These are phyloP conservation scores for Kryptopterus vitreolus DNA, from an alignment of 2,797 vertebrate genomes.

Conservation along the genomic window DNA sequence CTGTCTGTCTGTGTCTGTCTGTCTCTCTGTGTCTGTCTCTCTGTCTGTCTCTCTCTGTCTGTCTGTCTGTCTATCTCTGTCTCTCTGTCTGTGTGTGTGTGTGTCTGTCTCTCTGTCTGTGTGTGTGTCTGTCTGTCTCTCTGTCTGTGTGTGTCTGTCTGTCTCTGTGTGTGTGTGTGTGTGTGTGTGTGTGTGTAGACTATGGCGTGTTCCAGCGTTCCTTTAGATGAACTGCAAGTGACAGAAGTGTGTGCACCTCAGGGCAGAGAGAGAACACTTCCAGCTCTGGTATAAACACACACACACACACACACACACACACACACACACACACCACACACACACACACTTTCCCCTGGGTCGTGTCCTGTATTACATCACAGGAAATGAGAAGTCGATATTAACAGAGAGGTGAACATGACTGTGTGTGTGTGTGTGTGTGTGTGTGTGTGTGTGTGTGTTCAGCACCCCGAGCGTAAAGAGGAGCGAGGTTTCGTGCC, in stretches of 20 bases:
- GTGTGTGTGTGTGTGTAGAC: not conserved
- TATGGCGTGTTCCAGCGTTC: constrained; percentile 60
- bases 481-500: constrained; percentile 87
- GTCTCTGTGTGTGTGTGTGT: constrained; percentile 8
- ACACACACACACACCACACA: not conserved
- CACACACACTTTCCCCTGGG: not conserved
- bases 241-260: constrained; percentile 69
- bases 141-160: too few species aligned
- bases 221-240: constrained; percentile 78
- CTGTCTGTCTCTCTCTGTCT: too few species aligned
- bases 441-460: constrained; percentile 3
- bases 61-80: not conserved
- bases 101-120: constrained; percentile 11
- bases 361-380: not conserved
- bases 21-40: too few species aligned
- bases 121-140: not conserved
- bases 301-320: constrained; percentile 13
- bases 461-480: constrained; percentile 85
- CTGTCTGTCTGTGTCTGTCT: too few species aligned
- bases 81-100: constrained; percentile 7
- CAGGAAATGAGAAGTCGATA: not conserved
- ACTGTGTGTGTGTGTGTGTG: not conserved
- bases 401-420: not conserved
- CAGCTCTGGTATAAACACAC: constrained; percentile 75
- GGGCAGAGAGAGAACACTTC: constrained; percentile 70